A percentile compares a stretch with the other conserved stretches of the same genome.
Conservation (phyloP, 2,888 invertebrate genomes). For the Ommatoiulus sabulosus region DNA sequence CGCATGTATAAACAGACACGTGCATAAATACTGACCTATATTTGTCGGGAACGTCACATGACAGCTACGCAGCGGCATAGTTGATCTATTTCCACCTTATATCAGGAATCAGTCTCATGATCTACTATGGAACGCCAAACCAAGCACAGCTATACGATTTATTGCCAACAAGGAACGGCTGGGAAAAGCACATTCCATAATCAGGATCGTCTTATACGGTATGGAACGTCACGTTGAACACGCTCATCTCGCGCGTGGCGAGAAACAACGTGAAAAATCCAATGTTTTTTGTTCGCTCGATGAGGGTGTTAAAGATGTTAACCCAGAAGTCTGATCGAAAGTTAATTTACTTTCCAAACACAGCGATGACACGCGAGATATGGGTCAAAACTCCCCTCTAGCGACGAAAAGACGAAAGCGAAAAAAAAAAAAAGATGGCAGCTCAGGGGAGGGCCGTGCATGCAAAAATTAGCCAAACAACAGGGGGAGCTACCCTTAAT, state of each 20-base stretch:
- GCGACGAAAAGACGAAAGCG: not conserved
- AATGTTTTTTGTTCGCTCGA: not conserved
- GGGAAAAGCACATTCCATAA: too few relatives aligned
- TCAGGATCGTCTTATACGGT: too few relatives aligned
- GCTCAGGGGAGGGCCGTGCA: not conserved
- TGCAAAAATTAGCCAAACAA: constrained; percentile 45
- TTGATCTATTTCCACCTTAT: too few relatives aligned
- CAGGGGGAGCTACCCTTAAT: not conserved
- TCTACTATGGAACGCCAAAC: too few relatives aligned
- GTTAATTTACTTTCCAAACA: constrained; percentile 53
- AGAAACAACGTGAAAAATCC: not conserved
- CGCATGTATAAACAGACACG: too few relatives aligned
- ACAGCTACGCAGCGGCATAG: too few relatives aligned
- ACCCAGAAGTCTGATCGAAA: constrained; percentile 48
- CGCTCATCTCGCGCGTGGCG: not conserved
- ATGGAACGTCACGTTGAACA: not conserved
- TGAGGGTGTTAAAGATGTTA: constrained; percentile 15
- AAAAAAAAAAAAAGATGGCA: constrained; percentile 1
- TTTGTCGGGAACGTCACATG: too few relatives aligned
- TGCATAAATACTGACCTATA: too few relatives aligned
- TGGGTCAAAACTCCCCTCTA: constrained; percentile 40
- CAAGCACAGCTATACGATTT: too few relatives aligned
- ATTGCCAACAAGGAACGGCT: too few relatives aligned
- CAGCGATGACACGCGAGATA: constrained; percentile 49
- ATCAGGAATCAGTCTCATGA: too few relatives aligned